A percentile compares a stretch with the other conserved stretches of the same genome.
Conservation (phyloP, 2,113 vertebrate species). For the Istiophorus platypterus region DNA sequence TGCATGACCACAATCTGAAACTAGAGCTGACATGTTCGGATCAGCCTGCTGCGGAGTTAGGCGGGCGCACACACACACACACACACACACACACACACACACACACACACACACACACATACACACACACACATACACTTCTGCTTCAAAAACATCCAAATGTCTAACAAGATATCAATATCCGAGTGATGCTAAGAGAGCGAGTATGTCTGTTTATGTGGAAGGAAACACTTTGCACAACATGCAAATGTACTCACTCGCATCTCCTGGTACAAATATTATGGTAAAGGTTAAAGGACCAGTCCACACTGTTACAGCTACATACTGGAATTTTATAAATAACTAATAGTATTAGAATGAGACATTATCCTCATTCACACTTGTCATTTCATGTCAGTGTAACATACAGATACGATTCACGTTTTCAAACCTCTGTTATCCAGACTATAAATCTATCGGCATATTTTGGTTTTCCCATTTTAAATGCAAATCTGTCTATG, state of each 20-base stretch:
- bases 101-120: background rate
- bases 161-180: background rate
- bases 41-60: background rate
- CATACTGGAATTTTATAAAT: no score
- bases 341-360: no score
- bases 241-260: background rate
- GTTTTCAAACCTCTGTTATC: no score
- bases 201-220: no score
- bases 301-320: background rate
- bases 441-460: no score
- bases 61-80: background rate
- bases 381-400: no score
- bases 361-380: no score
- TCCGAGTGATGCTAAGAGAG: no score
- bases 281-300: background rate
- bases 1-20: conserved; percentile 8
- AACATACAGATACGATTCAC: no score
- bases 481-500: no score
- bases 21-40: background rate
- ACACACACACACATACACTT: background rate
- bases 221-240: no score
- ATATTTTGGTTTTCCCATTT: no score
- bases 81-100: background rate
- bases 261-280: background rate
- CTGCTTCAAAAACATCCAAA: background rate